These are phyloP conservation scores for Labrus mixtus DNA, from an alignment of 2,113 vertebrate genomes.

Conservation along the genomic window DNA sequence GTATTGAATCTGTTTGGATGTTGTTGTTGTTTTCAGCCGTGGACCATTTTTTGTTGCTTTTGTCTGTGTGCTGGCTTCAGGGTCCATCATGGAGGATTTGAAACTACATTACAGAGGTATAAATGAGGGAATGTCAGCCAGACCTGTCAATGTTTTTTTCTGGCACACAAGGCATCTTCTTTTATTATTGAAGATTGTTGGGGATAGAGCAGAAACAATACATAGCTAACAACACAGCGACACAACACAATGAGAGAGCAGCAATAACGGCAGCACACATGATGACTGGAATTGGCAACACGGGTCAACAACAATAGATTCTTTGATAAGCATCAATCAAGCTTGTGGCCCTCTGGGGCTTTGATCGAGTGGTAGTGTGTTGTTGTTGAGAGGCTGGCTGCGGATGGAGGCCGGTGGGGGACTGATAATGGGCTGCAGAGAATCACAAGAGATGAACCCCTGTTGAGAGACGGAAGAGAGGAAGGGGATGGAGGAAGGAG, in stretches of 20 bases:
- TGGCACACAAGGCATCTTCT: conserved; percentile 31
- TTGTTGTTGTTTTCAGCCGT: neutral
- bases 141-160: conserved; percentile 43
- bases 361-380: conserved; percentile 69
- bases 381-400: conserved; percentile 65
- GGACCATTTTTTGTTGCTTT: neutral
- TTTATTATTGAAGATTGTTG: conserved; percentile 56
- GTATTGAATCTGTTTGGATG: conserved; percentile 6
- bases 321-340: conserved; percentile 76
- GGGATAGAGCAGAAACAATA: conserved; percentile 46
- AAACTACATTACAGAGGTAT: conserved; percentile 49
- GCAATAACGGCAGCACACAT: conserved; percentile 41
- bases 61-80: conserved; percentile 4
- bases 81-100: conserved; percentile 51
- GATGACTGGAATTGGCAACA: conserved; percentile 65
- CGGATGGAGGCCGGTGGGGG: conserved; percentile 62
- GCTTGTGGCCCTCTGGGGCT: conserved; percentile 53
- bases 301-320: conserved; percentile 76
- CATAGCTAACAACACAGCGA: conserved; percentile 51
- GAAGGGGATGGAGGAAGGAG: conserved; percentile 44
- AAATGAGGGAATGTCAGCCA: conserved; percentile 52
- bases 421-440: conserved; percentile 69
- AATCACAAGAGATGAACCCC: conserved; percentile 76
- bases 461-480: conserved; percentile 68
- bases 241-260: conserved; percentile 39